These are phyloP conservation scores for Leptoclinus maculatus DNA, from an alignment of 2,797 vertebrate genomes.

Conservation along the genomic window DNA sequence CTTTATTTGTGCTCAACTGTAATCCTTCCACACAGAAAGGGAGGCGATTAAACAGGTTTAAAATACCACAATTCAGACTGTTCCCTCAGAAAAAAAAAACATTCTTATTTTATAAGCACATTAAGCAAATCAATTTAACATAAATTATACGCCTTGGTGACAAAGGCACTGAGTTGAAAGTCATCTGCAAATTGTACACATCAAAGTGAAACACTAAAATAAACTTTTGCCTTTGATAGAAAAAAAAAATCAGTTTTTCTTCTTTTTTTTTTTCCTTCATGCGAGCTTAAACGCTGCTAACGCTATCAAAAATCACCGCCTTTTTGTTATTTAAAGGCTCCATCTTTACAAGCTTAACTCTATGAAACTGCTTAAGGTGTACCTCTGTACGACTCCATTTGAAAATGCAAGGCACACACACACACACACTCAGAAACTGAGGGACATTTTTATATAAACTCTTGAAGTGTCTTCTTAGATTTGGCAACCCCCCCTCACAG, in stretches of 20 bases:
- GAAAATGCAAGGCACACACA: slow-evolving; percentile 21
- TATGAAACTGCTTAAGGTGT: slow-evolving; percentile 60
- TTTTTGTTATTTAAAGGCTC: slow-evolving; percentile 59
- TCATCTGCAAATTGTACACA: slow-evolving; percentile 84
- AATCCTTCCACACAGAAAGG: slow-evolving; percentile 84
- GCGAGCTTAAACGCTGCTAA: slow-evolving; percentile 61
- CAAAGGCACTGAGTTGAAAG: slow-evolving; percentile 85
- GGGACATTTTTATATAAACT: slow-evolving; percentile 71
- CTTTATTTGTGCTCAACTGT: slow-evolving; percentile 78
- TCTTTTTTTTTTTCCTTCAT: slow-evolving; percentile 36
- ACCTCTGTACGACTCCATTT: slow-evolving; percentile 10
- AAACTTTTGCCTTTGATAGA: slow-evolving; percentile 82
- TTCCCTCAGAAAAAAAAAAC: slow-evolving; percentile 77
- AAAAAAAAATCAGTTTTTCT: slow-evolving; percentile 27
- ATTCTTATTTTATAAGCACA: slow-evolving; percentile 88
- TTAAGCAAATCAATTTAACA: slow-evolving; percentile 90
- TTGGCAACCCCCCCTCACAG: slow-evolving; percentile 62
- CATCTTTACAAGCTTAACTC: slow-evolving; percentile 54
- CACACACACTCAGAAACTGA: slow-evolving; percentile 27
- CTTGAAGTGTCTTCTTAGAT: slow-evolving; percentile 80
- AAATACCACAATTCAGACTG: slow-evolving; percentile 85
- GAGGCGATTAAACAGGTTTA: slow-evolving; percentile 87
- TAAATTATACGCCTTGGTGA: slow-evolving; percentile 87
- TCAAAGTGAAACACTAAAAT: slow-evolving; percentile 86
- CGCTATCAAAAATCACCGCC: slow-evolving; percentile 60